These are phyloP conservation scores for Caracal caracal DNA, from an alignment of 2,113 vertebrate species.

Conservation along the genomic window DNA sequence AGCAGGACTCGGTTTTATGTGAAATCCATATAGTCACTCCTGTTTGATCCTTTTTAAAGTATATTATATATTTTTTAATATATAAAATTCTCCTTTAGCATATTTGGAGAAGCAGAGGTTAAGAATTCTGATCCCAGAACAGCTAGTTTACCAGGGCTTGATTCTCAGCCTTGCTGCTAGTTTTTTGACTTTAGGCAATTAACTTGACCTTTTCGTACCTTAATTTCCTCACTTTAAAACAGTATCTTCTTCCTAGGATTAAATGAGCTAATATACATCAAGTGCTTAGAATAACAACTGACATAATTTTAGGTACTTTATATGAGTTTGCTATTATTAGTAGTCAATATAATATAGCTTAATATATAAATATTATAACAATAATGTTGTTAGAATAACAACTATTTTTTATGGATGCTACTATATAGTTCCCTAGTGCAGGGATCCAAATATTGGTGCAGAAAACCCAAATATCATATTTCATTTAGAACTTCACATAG, in stretches of 20 bases:
- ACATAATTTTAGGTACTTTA: conserved; percentile 44
- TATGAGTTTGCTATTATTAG: neutral
- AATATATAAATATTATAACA: conserved; percentile 34
- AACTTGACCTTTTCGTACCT: neutral
- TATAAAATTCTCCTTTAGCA: neutral
- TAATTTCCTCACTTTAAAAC: conserved; percentile 25
- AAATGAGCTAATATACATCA: conserved; percentile 29
- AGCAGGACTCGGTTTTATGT: neutral
- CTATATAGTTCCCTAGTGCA: neutral
- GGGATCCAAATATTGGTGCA: neutral
- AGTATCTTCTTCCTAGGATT: neutral
- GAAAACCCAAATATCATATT: conserved; percentile 25
- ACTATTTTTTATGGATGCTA: conserved; percentile 25
- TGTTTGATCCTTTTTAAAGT: neutral
- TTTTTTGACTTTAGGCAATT: conserved; percentile 13
- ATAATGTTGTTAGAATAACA: conserved; percentile 20
- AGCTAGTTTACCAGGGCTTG: neutral
- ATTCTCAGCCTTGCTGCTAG: neutral
- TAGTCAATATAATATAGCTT: neutral
- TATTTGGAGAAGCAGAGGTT: conserved; percentile 38
- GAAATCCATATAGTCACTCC: neutral
- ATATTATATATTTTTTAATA: neutral
- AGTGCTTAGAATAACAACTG: neutral
- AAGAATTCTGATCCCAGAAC: conserved; percentile 1
- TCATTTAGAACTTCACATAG: neutral